A percentile compares a stretch with the other conserved stretches of the same genome.
Conservation (phyloP, 2,113 vertebrate genomes). For the Pangasianodon hypophthalmus region DNA sequence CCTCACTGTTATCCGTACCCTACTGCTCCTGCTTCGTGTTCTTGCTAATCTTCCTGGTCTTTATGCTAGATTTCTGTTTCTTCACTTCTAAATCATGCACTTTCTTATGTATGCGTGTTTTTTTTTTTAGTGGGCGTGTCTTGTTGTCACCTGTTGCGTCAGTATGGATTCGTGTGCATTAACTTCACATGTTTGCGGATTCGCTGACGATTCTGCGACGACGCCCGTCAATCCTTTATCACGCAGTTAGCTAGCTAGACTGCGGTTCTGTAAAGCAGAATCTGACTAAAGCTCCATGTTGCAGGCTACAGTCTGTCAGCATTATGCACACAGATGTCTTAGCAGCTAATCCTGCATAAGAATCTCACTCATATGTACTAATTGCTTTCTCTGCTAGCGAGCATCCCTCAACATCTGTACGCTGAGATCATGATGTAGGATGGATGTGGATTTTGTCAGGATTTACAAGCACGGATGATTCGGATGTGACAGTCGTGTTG, state of each 20-base stretch:
- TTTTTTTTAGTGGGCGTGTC: too few species aligned
- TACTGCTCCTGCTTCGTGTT: not conserved
- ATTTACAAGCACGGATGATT: not conserved
- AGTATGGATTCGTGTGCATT: too few species aligned
- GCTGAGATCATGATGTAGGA: not conserved
- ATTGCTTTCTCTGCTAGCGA: not conserved
- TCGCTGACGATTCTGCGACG: not conserved
- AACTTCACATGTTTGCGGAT: too few species aligned
- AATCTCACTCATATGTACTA: not conserved
- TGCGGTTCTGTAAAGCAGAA: too few species aligned
- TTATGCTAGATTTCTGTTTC: not conserved
- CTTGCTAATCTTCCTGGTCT: not conserved
- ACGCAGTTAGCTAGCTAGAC: too few species aligned
- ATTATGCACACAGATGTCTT: not conserved
- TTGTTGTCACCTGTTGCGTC: too few species aligned
- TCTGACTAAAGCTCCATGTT: not conserved
- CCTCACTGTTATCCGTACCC: not conserved
- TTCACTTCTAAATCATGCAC: not conserved
- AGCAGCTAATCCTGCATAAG: not conserved
- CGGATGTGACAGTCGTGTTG: constrained; percentile 7
- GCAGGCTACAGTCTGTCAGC: not conserved
- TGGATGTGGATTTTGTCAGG: constrained; percentile 18
- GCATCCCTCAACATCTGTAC: not conserved
- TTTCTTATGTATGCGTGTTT: too few species aligned
- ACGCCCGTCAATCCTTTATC: too few species aligned